Conservation (phyloP, 2,888 invertebrate genomes). For the Eupithecia inturbata region DNA sequence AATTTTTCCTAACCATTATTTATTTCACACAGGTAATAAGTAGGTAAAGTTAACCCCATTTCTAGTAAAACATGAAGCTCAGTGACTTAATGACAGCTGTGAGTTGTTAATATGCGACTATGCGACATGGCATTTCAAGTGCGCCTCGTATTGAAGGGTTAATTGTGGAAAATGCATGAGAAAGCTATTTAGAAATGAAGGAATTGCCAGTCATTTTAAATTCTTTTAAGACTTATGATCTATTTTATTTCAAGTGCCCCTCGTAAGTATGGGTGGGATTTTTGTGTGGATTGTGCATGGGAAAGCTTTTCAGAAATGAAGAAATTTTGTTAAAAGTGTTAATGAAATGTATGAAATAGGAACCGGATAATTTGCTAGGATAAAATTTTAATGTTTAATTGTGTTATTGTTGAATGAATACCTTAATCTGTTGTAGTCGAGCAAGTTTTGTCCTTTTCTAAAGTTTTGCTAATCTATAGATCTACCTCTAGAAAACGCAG, state of each 20-base stretch:
- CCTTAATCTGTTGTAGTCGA: no score
- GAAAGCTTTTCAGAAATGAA: not conserved
- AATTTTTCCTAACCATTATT: not conserved
- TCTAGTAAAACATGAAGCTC: slow-evolving; percentile 20
- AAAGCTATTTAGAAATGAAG: slow-evolving; percentile 25
- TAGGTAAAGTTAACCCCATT: slow-evolving; percentile 14
- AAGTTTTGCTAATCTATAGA: no score
- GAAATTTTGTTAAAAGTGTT: no score
- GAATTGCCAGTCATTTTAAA: slow-evolving; percentile 22
- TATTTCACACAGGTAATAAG: no score
- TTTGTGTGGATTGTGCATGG: not conserved
- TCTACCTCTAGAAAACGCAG: no score
- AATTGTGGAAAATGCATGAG: slow-evolving; percentile 45
- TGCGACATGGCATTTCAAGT: slow-evolving; percentile 45
- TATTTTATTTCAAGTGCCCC: not conserved
- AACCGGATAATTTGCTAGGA: no score
- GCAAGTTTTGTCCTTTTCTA: no score
- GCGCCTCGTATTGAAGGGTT: slow-evolving; percentile 48
- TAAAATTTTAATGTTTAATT: no score
- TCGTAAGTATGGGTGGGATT: not conserved
- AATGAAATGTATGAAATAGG: no score
- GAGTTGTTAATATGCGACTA: slow-evolving; percentile 13
- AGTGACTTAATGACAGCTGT: slow-evolving; percentile 29
- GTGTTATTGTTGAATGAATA: no score
- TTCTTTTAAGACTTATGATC: not conserved